phyloP scores from a whole-genome alignment of 2,888 invertebrate species.

The Ectemnius continuus region DNA sequence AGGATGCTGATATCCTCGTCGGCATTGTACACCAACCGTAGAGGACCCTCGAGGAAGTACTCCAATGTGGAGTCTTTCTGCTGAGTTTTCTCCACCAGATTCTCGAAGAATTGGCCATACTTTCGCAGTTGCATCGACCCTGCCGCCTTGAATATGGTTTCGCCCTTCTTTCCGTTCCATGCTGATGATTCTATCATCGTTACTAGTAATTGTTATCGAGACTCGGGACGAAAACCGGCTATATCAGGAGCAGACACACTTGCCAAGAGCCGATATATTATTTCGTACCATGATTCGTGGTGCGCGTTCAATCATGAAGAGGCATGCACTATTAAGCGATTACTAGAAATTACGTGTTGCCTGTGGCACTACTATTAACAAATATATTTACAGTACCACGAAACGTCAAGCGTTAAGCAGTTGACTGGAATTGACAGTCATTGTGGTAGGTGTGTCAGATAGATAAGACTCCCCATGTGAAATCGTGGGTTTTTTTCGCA shows the following conservation, averaged over 20 bases:
- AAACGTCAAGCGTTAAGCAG: neutral
- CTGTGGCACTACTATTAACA: neutral
- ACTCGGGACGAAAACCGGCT: neutral
- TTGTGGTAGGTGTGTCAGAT: neutral
- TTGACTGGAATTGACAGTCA: neutral
- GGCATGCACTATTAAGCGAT: neutral
- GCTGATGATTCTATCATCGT: conserved; percentile 72
- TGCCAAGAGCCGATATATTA: conserved; percentile 1
- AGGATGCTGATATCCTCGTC: conserved; percentile 84
- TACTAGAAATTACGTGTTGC: too few species aligned
- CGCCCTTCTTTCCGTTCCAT: conserved; percentile 71
- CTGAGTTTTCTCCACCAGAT: conserved; percentile 71
- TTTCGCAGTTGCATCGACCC: conserved; percentile 80
- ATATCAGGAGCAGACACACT: conserved; percentile 5
- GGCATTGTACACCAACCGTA: conserved; percentile 77
- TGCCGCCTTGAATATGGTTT: conserved; percentile 77
- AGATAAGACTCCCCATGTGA: neutral
- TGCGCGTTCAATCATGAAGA: neutral
- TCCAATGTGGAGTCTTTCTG: conserved; percentile 63
- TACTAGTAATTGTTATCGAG: neutral
- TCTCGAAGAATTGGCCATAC: conserved; percentile 80
- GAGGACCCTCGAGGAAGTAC: conserved; percentile 71
- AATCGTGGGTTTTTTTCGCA: too few species aligned
- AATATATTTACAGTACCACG: neutral
- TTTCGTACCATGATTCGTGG: neutral